Conservation (phyloP, 2,888 invertebrate species). For the Oscheius sp. region DNA sequence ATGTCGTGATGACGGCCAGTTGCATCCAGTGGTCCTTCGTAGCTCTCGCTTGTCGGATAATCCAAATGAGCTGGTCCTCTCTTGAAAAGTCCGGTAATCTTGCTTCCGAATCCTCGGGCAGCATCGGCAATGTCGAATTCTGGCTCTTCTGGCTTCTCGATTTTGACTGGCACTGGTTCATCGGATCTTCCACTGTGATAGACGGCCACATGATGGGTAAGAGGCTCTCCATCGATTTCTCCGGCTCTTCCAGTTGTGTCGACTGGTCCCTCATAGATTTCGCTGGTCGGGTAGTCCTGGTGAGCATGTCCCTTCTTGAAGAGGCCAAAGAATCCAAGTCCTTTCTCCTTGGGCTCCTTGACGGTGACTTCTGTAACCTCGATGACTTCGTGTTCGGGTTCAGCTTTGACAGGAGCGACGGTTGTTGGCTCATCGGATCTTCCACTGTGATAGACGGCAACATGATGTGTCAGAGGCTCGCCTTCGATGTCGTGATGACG, state of each 20-base stretch:
- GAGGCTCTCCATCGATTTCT: constrained; percentile 42
- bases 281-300: constrained; percentile 58
- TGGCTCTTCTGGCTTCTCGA: constrained; percentile 1
- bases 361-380: background rate
- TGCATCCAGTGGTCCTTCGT: constrained; percentile 48
- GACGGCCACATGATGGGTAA: constrained; percentile 45
- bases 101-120: constrained; percentile 37
- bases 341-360: constrained; percentile 22
- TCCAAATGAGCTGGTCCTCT: constrained; percentile 52
- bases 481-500: constrained; percentile 1
- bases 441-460: constrained; percentile 42
- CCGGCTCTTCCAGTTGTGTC: constrained; percentile 29
- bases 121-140: constrained; percentile 29
- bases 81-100: constrained; percentile 56
- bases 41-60: constrained; percentile 55
- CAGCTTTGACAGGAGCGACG: background rate
- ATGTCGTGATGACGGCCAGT: constrained; percentile 45
- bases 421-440: constrained; percentile 13
- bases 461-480: constrained; percentile 14
- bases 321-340: constrained; percentile 45
- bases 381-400: constrained; percentile 22
- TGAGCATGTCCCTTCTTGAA: constrained; percentile 56
- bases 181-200: constrained; percentile 47
- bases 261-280: constrained; percentile 46
- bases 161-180: constrained; percentile 6